These are phyloP conservation scores for Laticauda colubrina DNA, from an alignment of 2,113 vertebrate genomes.

Conservation along the genomic window DNA sequence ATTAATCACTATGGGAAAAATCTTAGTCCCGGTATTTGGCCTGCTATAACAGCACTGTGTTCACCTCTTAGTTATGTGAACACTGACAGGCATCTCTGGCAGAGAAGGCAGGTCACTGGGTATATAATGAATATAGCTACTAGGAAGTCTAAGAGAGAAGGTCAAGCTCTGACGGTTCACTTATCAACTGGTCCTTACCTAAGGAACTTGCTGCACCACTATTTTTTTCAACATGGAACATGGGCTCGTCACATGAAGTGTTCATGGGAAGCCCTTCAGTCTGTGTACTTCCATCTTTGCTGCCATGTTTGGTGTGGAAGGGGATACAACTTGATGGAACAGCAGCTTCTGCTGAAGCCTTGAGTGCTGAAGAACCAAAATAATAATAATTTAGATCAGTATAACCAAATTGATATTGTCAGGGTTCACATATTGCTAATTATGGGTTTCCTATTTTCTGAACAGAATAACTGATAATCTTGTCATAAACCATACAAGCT, in stretches of 20 bases:
- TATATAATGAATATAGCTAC: slow-evolving; percentile 20
- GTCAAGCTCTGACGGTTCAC: neutral
- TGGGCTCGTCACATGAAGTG: slow-evolving; percentile 23
- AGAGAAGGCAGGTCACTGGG: slow-evolving; percentile 39
- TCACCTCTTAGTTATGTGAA: slow-evolving; percentile 45
- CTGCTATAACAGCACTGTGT: slow-evolving; percentile 33
- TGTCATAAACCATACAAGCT: neutral
- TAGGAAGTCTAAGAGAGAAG: neutral
- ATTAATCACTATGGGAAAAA: slow-evolving; percentile 52
- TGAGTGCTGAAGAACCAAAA: slow-evolving; percentile 63
- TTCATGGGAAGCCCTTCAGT: slow-evolving; percentile 65
- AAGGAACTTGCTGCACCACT: slow-evolving; percentile 18
- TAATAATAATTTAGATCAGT: slow-evolving; percentile 36
- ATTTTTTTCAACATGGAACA: slow-evolving; percentile 40
- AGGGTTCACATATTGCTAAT: slow-evolving; percentile 41
- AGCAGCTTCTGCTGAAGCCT: slow-evolving; percentile 73
- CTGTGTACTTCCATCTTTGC: slow-evolving; percentile 85
- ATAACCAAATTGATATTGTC: slow-evolving; percentile 40
- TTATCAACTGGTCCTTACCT: slow-evolving; percentile 58
- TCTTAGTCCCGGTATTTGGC: slow-evolving; percentile 38
- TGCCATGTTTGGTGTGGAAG: slow-evolving; percentile 66
- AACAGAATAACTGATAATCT: neutral
- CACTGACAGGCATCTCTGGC: slow-evolving; percentile 25
- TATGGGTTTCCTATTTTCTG: neutral
- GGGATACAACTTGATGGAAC: slow-evolving; percentile 27